Base-by-base conservation (phyloP, 2,888 invertebrate species). In the Steinernema hermaphroditum region DNA sequence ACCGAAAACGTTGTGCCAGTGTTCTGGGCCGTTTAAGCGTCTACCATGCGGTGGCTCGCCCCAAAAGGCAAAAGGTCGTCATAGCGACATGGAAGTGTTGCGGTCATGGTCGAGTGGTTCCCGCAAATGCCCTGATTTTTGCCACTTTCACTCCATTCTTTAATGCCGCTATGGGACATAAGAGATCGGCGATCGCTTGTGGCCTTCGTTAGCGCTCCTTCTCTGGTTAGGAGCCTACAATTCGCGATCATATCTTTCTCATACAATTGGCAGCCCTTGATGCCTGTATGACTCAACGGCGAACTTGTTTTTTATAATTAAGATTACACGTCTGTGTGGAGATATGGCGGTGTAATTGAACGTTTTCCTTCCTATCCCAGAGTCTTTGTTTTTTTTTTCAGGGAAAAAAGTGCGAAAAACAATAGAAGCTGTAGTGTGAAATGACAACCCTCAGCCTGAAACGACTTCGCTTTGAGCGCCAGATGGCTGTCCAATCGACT, bases 401-500 rank as follows among this genome's bases (percentile, higher is more conserved):
- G 46, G n/a, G 9, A 46, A n/a, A 46, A 4, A 46, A 41, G 14
- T 14, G 6, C 19, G 46, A 19, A 16, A 46, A 16, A 46, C 46
- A 46, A 6, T 6, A 6, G 46, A 46, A 46, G n/a, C 16, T 12
- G n/a, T 6, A 29, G 62, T 14, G 2, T 6, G n/a, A 8, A 27
- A 62, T 62, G 62, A 62, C 62, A 29, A 62, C 62, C 14, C 62
- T 62, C 9, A 62, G 62, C 34, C 12, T 62, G 62, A 62, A 62
- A 62, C 71, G 71, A 24, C 57, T 37, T n/a, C 54, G 57, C 41
- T 54, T 71, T n/a, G 71, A 54, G 62, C 57, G 71, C 1, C 71
- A 71, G 29, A 71, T 71, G 71, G 71, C 71, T 9, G 32, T 71
- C 19, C 71, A 54, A 22, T 54, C 71, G 46, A 54, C 43, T 14